Evolutionary conservation across 2,797 vertebrate genomes (phyloP), one percentile per base, ranked within the genome.

Genomic region (Ispidina lecontei): DNA sequence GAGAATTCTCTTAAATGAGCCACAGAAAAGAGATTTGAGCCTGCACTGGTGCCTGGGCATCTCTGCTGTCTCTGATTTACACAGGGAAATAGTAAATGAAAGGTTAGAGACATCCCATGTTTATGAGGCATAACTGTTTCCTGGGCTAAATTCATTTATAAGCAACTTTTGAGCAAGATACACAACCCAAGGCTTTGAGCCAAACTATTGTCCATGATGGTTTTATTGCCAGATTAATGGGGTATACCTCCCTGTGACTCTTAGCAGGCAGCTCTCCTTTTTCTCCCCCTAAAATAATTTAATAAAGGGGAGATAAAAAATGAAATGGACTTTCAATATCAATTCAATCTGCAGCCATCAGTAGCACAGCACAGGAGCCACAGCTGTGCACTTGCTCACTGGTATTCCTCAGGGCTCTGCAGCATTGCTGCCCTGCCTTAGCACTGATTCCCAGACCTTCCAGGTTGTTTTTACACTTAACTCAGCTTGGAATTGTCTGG

Each of bases 271-370:
- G 84, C 80, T 76, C 41, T 80, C 28, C 59, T 89, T 81, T 90
- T 63, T 20, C 49, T 93, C 37, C 71, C 85, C 51, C 49, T 80
- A 71, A 87, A 95, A 89, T 96, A 91, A 95, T 93, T 79, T 62
- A 87, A 95, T 96, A 77, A 94, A 20, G 46, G 58, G 79, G 87
- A 89, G 78, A 85, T 90, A 84, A 94, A 95, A 93, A 95, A 95
- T 95, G 29, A 91, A 95, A 89, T 90, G 65, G 75, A 37, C 72
- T 93, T 95, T 95, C 92, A 83, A 84, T 87, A 83, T 92, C 28
- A 82, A 82, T 78, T 92, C 92, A 84, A 74, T 93, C 84, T 90
- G 55, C 49, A 79, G 33, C 64, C 70, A 31, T 80, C 33, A 54
- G 58, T 33, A 76, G 41, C 35, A 18, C 37, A 82, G n/a, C 7